Percentiles rank a stretch among this genome's conserved stretches.
phyloP scores from a whole-genome alignment of 2,888 invertebrate genomes.

The Arenicola marina region DNA sequence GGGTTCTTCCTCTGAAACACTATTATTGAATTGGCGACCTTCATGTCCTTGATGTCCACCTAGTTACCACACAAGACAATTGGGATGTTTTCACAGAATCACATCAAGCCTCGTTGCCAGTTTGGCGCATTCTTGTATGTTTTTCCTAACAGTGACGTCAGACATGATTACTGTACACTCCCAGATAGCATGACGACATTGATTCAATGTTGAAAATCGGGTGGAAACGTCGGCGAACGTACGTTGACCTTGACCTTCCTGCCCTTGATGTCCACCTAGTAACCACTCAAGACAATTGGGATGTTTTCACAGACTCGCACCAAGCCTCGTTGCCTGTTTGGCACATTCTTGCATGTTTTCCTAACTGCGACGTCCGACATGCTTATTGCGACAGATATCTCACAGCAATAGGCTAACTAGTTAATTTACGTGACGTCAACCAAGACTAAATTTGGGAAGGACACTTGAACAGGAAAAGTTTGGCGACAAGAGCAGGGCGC shows the following conservation, averaged over 20 bases:
- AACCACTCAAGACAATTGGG: conserved; percentile 98
- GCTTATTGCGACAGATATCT: conserved; percentile 94
- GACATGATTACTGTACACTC: conserved; percentile 97
- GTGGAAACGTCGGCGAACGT: too few relatives aligned
- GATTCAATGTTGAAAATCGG: too few relatives aligned
- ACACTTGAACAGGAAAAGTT: too few relatives aligned
- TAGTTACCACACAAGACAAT: conserved; percentile 99
- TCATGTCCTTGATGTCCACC: conserved; percentile 99
- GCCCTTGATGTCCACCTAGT: conserved; percentile 99
- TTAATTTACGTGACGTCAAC: too few relatives aligned
- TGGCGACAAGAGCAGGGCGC: too few relatives aligned
- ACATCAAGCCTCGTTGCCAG: conserved; percentile 98
- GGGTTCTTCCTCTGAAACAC: too few relatives aligned
- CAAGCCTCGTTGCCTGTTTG: conserved; percentile 99
- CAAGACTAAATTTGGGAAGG: too few relatives aligned
- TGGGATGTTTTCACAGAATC: conserved; percentile 99
- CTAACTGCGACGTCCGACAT: conserved; percentile 99
- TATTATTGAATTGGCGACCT: too few relatives aligned
- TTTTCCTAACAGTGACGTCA: conserved; percentile 97
- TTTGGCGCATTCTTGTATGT: conserved; percentile 99
- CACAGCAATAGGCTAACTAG: too few relatives aligned
- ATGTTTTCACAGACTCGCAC: conserved; percentile 99
- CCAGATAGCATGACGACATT: too few relatives aligned
- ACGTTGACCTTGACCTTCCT: too few relatives aligned
- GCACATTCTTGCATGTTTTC: conserved; percentile 99